Conservation (phyloP, 2,113 vertebrate species). For the Brachyhypopomus occidentalis region DNA sequence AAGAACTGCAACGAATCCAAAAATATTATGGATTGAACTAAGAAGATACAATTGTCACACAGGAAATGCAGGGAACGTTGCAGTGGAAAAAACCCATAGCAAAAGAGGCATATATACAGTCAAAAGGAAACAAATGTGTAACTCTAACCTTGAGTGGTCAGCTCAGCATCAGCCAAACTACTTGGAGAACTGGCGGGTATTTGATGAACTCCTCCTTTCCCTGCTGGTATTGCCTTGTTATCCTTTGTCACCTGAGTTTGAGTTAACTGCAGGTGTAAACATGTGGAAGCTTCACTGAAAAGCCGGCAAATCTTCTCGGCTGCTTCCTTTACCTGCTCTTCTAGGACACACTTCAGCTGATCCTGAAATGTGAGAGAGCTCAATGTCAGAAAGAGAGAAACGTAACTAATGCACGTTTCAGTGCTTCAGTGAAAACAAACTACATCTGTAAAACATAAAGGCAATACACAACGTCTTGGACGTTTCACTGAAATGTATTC, state of each 20-base stretch:
- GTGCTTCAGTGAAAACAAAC: neutral
- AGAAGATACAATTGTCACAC: neutral
- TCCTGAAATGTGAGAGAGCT: constrained; percentile 22
- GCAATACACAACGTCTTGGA: no score
- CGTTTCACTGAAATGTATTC: no score
- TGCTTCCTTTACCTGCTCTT: constrained; percentile 65
- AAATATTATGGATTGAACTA: neutral
- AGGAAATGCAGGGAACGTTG: no score
- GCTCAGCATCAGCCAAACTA: no score
- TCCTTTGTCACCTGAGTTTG: constrained; percentile 54
- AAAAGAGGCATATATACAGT: no score
- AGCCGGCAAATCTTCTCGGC: constrained; percentile 69
- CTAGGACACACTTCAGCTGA: constrained; percentile 62
- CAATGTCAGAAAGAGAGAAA: neutral
- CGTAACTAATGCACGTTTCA: neutral
- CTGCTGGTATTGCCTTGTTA: constrained; percentile 1
- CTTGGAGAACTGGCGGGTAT: neutral
- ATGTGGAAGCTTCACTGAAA: constrained; percentile 60
- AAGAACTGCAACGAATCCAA: constrained; percentile 1
- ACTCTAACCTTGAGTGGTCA: no score
- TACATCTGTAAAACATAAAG: no score
- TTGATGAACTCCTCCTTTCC: neutral
- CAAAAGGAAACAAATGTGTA: no score
- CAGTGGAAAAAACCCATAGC: no score
- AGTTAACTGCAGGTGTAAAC: constrained; percentile 59